A percentile compares a stretch with the other conserved stretches of the same genome.
Evolutionary conservation across 2,113 vertebrate species (phyloP).

Genomic region (Onychostruthus taczanowskii): DNA sequence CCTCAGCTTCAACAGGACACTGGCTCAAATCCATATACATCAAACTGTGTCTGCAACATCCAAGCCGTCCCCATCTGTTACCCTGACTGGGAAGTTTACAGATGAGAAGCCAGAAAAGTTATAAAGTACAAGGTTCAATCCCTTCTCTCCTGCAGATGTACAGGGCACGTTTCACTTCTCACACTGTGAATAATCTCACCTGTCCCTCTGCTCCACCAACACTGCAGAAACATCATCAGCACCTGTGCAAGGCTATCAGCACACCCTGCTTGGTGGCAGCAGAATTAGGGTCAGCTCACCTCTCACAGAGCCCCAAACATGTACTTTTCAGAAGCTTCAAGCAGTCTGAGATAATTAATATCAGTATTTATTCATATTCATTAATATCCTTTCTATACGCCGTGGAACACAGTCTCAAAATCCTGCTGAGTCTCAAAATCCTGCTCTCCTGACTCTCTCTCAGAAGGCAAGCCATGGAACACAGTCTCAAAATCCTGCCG

Average conservation of each 20-base stretch:
- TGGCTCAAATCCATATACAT: background rate
- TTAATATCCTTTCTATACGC: background rate
- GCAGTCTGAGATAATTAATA: background rate
- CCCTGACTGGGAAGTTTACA: background rate
- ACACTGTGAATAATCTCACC: background rate
- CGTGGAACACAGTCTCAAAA: accelerated
- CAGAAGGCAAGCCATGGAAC: accelerated
- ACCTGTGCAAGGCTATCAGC: background rate
- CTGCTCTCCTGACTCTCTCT: background rate
- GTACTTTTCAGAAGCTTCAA: background rate
- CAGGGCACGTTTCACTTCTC: background rate
- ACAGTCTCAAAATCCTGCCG: background rate
- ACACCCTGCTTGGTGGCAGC: background rate
- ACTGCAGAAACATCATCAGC: background rate
- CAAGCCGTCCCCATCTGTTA: conserved; percentile 48
- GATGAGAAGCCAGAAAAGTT: background rate
- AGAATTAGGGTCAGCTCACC: background rate
- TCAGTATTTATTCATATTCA: background rate
- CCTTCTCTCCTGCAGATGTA: background rate
- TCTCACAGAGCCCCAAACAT: background rate
- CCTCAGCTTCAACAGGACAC: background rate
- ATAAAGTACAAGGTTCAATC: background rate
- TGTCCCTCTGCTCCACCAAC: background rate
- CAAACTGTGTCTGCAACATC: conserved; percentile 4
- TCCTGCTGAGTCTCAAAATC: too few species aligned